Base-by-base conservation (phyloP, 2,797 vertebrate species). In the Aplochiton taeniatus region DNA sequence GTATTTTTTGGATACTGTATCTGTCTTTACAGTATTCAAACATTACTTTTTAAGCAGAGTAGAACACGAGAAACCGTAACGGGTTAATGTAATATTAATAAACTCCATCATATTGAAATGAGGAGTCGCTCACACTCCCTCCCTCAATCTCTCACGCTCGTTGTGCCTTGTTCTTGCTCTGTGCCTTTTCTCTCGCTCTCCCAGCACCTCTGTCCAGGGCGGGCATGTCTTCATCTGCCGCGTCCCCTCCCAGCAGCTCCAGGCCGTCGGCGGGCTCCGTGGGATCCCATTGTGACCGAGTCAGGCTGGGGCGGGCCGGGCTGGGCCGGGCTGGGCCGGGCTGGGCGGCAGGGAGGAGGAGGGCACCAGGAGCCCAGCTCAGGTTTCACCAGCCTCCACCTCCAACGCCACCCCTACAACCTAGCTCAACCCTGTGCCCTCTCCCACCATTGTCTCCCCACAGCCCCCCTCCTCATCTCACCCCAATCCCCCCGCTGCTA, bases 221-320 rank as follows among this genome's bases (percentile, higher is more conserved):
- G 63, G 63, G 18, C 65, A 66, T 78, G 69, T 70, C 73, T 79
- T 88, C 77, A 85, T 83, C 71, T 80, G 77, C 82, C 57, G 48
- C 78, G 77, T 61, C 65, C 65, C 19, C 41, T 74, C 64, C 56
- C 73, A 66, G 60, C 63, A 72, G 72, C 62, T 78, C 58, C 61
- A 74, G 68, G 60, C 43, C 62, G 75, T 80, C 72, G 80, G 77
- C 72, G 70, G 62, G 60, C 69, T 31, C 66, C 65, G 66, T 72
- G 69, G 71, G 74, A 63, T 67, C 73, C 65, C 63, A 64, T 81
- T 80, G 75, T 80, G 68, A 61, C 49, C 12, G 69, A 58, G 70
- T 58, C 68, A 57, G 65, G 70, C 31, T 31, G 31, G 31, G 31
- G 31, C 31, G 2, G 31, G 31, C 3, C 31, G 2, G 31, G n/a